Conservation (phyloP, 2,113 vertebrate species). For the Thoracochromis brauschi region DNA sequence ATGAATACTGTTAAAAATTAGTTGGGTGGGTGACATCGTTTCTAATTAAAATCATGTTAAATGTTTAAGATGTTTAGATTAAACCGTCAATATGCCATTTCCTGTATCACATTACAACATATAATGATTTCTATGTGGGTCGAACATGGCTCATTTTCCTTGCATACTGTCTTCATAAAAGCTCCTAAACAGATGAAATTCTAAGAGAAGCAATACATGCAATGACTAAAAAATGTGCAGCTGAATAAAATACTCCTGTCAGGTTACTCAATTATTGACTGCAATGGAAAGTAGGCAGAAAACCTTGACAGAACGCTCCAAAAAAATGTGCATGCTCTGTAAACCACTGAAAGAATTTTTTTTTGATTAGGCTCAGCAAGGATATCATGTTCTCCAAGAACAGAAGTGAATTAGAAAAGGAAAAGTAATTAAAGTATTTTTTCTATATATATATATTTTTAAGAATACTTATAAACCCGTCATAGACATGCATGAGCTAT, state of each 20-base stretch:
- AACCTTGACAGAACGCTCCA: not conserved
- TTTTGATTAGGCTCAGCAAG: not conserved
- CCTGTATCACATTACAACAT: not conserved
- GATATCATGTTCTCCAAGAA: not conserved
- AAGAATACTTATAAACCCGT: not conserved
- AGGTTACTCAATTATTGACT: not conserved
- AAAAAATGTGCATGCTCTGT: not conserved
- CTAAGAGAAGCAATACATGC: not conserved
- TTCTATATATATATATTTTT: not conserved
- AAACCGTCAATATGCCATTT: not conserved
- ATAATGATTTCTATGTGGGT: not conserved
- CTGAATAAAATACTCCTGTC: not conserved
- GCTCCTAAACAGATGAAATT: not conserved
- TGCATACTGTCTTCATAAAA: not conserved
- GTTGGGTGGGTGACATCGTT: not conserved
- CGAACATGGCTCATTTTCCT: not conserved
- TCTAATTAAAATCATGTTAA: not conserved
- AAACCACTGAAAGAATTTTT: not conserved
- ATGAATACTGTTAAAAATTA: not conserved
- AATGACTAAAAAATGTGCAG: not conserved
- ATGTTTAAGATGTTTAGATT: not conserved
- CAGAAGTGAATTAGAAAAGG: not conserved
- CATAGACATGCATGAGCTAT: not conserved
- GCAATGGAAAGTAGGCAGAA: not conserved
- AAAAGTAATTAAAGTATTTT: not conserved